Conservation (phyloP, 2,797 vertebrate genomes). For the Notoglanidium macrostoma region DNA sequence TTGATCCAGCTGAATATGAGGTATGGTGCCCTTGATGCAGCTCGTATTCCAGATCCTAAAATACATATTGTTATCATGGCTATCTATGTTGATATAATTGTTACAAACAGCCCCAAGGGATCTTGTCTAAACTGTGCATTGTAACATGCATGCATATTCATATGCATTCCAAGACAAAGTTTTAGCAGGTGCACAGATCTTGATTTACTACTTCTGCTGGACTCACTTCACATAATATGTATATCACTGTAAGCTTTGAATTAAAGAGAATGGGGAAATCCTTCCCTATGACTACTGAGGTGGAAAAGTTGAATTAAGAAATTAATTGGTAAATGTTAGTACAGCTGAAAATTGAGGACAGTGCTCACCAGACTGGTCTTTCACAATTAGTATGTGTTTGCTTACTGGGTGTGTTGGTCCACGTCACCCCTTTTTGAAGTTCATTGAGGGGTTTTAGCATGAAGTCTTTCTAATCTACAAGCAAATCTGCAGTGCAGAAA, state of each 20-base stretch:
- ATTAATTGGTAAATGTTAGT: neutral
- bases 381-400: constrained; percentile 61
- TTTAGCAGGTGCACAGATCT: constrained; percentile 61
- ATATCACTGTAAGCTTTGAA: neutral
- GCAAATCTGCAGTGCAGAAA: constrained; percentile 1
- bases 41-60: neutral
- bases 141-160: neutral
- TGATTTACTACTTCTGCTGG: constrained; percentile 63
- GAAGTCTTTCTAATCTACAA: constrained; percentile 1
- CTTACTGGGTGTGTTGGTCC: constrained; percentile 64
- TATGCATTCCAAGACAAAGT: constrained; percentile 41
- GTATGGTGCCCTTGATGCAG: neutral
- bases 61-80: neutral
- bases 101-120: neutral
- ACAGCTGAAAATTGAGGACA: constrained; percentile 2
- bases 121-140: constrained; percentile 3
- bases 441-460: constrained; percentile 8
- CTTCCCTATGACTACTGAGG: neutral
- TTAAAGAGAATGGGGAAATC: neutral
- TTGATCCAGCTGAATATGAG: constrained; percentile 5
- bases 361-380: constrained; percentile 4
- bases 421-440: constrained; percentile 29
- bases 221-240: constrained; percentile 8
- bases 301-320: neutral
- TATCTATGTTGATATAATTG: neutral